A percentile compares a stretch with the other conserved stretches of the same genome.
These are phyloP conservation scores for Lemur catta DNA, from an alignment of 2,797 vertebrate species.

Conservation along the genomic window DNA sequence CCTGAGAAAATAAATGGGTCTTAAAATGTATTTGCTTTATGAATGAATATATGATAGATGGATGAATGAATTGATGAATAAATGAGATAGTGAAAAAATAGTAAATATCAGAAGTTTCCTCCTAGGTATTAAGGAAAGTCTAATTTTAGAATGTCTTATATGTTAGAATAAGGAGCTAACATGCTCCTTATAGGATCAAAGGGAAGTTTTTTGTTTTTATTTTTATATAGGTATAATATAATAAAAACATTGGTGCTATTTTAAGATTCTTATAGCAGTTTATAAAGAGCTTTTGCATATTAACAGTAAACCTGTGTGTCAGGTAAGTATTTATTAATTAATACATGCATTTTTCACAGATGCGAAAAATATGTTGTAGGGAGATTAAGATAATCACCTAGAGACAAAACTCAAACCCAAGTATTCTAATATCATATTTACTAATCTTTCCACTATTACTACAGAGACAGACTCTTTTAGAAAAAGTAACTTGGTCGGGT, in stretches of 20 bases:
- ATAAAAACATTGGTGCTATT: not conserved
- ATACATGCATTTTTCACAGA: not conserved
- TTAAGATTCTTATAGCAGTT: not conserved
- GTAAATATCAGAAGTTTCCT: not conserved
- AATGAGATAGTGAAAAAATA: not conserved
- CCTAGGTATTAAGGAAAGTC: not conserved
- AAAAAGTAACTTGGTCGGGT: not conserved
- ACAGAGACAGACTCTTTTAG: not conserved
- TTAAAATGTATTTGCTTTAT: not conserved
- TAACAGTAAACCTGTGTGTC: not conserved
- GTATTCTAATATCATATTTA: not conserved
- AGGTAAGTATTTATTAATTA: not conserved
- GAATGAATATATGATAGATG: not conserved
- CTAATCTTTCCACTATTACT: not conserved
- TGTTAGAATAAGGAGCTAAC: not conserved
- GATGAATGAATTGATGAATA: not conserved
- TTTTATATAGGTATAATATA: not conserved
- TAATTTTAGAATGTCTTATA: not conserved
- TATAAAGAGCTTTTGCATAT: not conserved
- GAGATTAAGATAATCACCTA: not conserved
- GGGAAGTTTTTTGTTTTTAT: not conserved
- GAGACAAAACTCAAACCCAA: not conserved
- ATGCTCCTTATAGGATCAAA: not conserved
- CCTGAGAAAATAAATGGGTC: not conserved
- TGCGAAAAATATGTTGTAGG: not conserved